phyloP scores from a whole-genome alignment of 2,888 invertebrate genomes.

The Hesperia comma region DNA sequence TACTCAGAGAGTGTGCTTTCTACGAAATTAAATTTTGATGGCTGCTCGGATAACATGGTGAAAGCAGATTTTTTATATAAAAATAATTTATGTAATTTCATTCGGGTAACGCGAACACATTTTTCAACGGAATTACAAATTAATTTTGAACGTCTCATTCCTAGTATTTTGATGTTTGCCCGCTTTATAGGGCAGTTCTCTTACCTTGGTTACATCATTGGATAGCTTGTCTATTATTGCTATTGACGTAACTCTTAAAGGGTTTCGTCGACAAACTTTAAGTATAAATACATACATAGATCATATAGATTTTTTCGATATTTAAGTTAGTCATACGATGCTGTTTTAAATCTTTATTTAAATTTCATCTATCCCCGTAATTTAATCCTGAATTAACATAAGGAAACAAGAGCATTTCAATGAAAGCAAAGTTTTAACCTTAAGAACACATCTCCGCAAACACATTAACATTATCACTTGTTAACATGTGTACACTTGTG shows the following conservation, averaged over 20 bases:
- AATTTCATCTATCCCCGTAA: no score
- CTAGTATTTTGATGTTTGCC: constrained; percentile 38
- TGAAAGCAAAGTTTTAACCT: not conserved
- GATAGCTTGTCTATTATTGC: no score
- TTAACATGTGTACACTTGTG: constrained; percentile 15
- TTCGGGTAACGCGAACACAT: constrained; percentile 40
- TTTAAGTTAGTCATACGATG: no score
- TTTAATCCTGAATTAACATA: not conserved
- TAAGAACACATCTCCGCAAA: not conserved
- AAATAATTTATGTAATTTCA: constrained; percentile 55
- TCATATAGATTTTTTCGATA: no score
- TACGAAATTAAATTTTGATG: constrained; percentile 79
- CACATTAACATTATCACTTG: constrained; percentile 17
- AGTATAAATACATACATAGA: no score
- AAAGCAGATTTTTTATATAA: constrained; percentile 60
- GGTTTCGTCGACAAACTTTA: no score
- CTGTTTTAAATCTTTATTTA: no score
- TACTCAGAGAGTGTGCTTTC: constrained; percentile 73
- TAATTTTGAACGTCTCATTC: constrained; percentile 36
- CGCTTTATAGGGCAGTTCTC: not conserved
- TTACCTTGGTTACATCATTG: no score
- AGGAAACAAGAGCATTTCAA: not conserved
- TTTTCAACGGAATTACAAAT: constrained; percentile 42
- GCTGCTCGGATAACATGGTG: constrained; percentile 63
- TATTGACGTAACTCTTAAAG: no score